Base-by-base conservation (phyloP, 1,140 invertebrate genomes). In the Anadara kagoshimensis region DNA sequence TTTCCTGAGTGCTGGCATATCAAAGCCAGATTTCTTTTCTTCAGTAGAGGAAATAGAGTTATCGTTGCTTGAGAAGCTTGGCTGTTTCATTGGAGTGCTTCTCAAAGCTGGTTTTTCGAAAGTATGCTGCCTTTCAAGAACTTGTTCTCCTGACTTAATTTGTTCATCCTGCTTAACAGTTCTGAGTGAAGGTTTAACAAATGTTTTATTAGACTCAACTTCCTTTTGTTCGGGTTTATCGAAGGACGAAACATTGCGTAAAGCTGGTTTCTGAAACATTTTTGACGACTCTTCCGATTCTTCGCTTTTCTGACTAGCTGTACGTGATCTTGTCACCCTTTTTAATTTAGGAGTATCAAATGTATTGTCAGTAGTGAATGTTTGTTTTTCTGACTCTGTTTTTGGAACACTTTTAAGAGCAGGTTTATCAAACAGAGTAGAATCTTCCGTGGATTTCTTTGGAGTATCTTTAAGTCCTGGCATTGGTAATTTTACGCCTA, bases 401-500 rank as follows among this genome's bases (percentile, higher is more conserved):
- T 72, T 65, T 49, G 67, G 67, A 43, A 69, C 58, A 72, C 36
- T 59, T 64, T 59, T 72, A 1, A 65, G 49, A 10, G 5, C 44
- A 22, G 63, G 63, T 16, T 58, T 43, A 22, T 57, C 44, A 58
- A 72, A 69, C 16, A 45, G 16, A 24, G 62, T 58, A 43, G 62
- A 12, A 18, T 58, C 51, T 44, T 36, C 63, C 45, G 56, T 53
- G 24, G 18, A 29, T 20, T 24, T n/a, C n/a, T n/a, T 63, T 44
- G n/a, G 43, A 45, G 44, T 26, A 22, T 36, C 36, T 10, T 22
- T 63, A 20, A 63, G 4, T 5, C 51, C n/a, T 29, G 71, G 65
- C 5, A 69, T 54, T 11, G 73, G 73, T 64, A 75, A 61, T 69
- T 75, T 75, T 22, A 75, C 58, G 36, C 74, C 74, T 44, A 65